These are phyloP conservation scores for Scaptomyza parva DNA, from an alignment of 2,888 invertebrate genomes.

Conservation along the genomic window DNA sequence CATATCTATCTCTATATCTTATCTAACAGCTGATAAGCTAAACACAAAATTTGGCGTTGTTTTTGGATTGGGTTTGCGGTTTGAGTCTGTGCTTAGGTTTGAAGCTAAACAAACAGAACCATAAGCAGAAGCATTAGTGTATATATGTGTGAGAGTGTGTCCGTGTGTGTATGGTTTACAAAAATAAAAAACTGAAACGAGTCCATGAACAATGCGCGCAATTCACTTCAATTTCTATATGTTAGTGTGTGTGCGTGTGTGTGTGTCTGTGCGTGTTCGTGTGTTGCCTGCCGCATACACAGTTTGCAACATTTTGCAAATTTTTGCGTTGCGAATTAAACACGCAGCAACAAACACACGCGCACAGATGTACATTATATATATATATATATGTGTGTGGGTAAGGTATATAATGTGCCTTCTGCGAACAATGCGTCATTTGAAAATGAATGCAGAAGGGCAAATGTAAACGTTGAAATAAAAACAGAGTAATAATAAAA, in stretches of 20 bases:
- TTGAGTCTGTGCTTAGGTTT: slow-evolving; percentile 23
- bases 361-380: slow-evolving; percentile 22
- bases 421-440: slow-evolving; percentile 77
- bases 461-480: slow-evolving; percentile 2
- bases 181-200: slow-evolving; percentile 28
- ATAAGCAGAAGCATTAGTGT: slow-evolving; percentile 20
- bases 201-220: slow-evolving; percentile 69
- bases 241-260: slow-evolving; percentile 2
- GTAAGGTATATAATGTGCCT: slow-evolving; percentile 1
- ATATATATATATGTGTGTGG: not conserved
- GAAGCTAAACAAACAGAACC: slow-evolving; percentile 36
- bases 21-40: slow-evolving; percentile 40
- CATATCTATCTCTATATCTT: slow-evolving; percentile 39
- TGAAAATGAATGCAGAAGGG: slow-evolving; percentile 60
- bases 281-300: slow-evolving; percentile 30
- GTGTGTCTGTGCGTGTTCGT: slow-evolving; percentile 2
- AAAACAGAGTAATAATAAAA: slow-evolving; percentile 21
- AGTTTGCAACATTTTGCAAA: slow-evolving; percentile 68
- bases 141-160: slow-evolving; percentile 18
- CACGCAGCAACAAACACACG: slow-evolving; percentile 53
- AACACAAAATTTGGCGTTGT: slow-evolving; percentile 23
- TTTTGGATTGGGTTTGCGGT: slow-evolving; percentile 11
- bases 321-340: slow-evolving; percentile 70
- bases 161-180: slow-evolving; percentile 42
- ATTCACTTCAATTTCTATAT: slow-evolving; percentile 65